phyloP scores from a whole-genome alignment of 2,113 vertebrate genomes.

The Hiodon tergisus region DNA sequence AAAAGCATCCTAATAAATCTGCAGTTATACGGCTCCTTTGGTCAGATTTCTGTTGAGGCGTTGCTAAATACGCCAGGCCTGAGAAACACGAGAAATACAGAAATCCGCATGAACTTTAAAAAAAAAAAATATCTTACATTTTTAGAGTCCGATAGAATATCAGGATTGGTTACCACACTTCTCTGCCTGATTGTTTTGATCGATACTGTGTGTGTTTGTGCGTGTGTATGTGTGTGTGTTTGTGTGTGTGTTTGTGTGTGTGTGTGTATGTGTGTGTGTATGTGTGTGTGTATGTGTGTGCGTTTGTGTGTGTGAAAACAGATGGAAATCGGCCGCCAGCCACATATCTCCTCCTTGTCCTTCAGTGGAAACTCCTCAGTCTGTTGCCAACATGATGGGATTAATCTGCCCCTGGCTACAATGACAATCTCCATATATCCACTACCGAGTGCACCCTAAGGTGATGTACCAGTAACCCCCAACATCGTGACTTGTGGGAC shows the following conservation, averaged over 20 bases:
- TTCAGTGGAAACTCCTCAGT: too few relatives aligned
- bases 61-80: constrained; percentile 41
- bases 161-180: constrained; percentile 24
- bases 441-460: too few relatives aligned
- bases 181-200: constrained; percentile 41
- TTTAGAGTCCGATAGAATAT: too few relatives aligned
- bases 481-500: too few relatives aligned
- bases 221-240: constrained; percentile 7
- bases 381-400: too few relatives aligned
- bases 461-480: too few relatives aligned
- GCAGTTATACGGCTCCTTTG: constrained; percentile 37
- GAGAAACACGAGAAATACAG: constrained; percentile 57
- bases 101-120: constrained; percentile 1
- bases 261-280: too few relatives aligned
- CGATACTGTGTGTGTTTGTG: constrained; percentile 35
- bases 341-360: too few relatives aligned
- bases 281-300: constrained; percentile 41
- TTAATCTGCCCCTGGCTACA: too few relatives aligned
- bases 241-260: constrained; percentile 42
- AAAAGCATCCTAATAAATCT: constrained; percentile 64
- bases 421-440: too few relatives aligned
- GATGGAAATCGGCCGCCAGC: too few relatives aligned
- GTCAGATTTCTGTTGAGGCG: constrained; percentile 13
- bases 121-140: too few relatives aligned
- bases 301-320: constrained; percentile 4